phyloP scores from a whole-genome alignment of 2,888 invertebrate species.

The Apeira syringaria region DNA sequence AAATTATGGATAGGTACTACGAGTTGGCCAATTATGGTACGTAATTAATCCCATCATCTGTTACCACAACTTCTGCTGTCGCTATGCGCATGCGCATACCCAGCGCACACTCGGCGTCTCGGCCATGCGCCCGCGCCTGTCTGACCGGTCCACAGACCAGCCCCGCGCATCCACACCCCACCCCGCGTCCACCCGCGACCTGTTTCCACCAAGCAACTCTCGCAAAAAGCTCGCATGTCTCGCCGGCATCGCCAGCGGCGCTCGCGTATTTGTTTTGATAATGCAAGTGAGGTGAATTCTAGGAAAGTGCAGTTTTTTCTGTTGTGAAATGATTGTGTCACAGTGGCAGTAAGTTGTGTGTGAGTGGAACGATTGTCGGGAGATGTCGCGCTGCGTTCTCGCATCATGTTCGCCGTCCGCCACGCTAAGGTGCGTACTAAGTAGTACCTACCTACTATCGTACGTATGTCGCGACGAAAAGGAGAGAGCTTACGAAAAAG shows the following conservation, averaged over 20 bases:
- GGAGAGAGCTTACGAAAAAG: too few relatives aligned
- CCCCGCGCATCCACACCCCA: conserved; percentile 10
- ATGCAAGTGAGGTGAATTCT: conserved; percentile 33
- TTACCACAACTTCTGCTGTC: not conserved
- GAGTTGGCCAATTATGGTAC: too few relatives aligned
- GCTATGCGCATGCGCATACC: not conserved
- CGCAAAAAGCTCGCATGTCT: conserved; percentile 41
- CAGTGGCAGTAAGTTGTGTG: conserved; percentile 22
- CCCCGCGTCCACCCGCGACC: conserved; percentile 24
- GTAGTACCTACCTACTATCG: too few relatives aligned
- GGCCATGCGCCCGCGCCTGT: conserved; percentile 21
- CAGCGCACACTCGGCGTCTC: not conserved
- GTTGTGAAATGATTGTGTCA: conserved; percentile 27
- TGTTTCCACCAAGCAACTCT: conserved; percentile 33
- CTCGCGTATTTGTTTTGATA: conserved; percentile 44
- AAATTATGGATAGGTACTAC: too few relatives aligned
- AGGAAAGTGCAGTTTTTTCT: conserved; percentile 27
- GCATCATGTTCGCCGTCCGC: conserved; percentile 64
- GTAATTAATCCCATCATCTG: too few relatives aligned
- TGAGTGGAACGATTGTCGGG: conserved; percentile 30
- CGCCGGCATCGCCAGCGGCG: conserved; percentile 30
- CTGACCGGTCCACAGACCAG: conserved; percentile 29
- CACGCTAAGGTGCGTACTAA: conserved; percentile 73
- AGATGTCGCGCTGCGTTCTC: conserved; percentile 47
- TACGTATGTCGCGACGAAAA: too few relatives aligned